phyloP scores from a whole-genome alignment of 2,888 invertebrate genomes.

The Vannuccia rotundouncinata region DNA sequence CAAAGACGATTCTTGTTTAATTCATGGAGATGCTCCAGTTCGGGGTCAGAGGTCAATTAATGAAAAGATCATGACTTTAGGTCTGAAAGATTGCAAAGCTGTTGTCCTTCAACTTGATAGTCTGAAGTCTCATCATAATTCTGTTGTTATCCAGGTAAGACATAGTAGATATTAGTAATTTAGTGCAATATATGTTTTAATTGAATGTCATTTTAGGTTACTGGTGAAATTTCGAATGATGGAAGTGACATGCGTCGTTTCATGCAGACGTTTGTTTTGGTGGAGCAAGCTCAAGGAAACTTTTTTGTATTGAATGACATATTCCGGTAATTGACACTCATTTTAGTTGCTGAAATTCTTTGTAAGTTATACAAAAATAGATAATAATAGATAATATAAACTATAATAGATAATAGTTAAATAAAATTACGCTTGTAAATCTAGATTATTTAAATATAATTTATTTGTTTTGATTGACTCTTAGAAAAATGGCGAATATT shows the following conservation, averaged over 20 bases:
- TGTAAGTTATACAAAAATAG: no score
- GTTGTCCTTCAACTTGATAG: conserved; percentile 33
- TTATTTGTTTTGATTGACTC: no score
- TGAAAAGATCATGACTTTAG: conserved; percentile 33
- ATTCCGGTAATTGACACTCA: conserved; percentile 65
- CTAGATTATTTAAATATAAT: no score
- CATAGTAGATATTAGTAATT: not conserved
- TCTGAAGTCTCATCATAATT: conserved; percentile 25
- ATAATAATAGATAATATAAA: no score
- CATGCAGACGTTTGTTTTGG: conserved; percentile 93
- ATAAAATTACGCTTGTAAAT: no score
- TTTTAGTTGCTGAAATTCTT: no score
- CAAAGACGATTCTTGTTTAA: conserved; percentile 32
- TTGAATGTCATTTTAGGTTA: conserved; percentile 61
- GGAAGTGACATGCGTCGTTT: conserved; percentile 94
- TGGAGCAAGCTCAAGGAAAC: conserved; percentile 86
- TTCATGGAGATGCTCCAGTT: conserved; percentile 10
- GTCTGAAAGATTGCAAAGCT: conserved; percentile 28
- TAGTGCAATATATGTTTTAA: not conserved
- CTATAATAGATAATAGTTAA: no score
- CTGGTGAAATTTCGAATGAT: conserved; percentile 89
- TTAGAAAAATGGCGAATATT: no score
- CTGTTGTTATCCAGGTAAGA: conserved; percentile 57
- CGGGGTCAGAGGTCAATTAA: conserved; percentile 28
- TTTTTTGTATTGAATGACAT: conserved; percentile 98